These are phyloP conservation scores for Gila orcuttii DNA, from an alignment of 2,113 vertebrate genomes.

Conservation along the genomic window DNA sequence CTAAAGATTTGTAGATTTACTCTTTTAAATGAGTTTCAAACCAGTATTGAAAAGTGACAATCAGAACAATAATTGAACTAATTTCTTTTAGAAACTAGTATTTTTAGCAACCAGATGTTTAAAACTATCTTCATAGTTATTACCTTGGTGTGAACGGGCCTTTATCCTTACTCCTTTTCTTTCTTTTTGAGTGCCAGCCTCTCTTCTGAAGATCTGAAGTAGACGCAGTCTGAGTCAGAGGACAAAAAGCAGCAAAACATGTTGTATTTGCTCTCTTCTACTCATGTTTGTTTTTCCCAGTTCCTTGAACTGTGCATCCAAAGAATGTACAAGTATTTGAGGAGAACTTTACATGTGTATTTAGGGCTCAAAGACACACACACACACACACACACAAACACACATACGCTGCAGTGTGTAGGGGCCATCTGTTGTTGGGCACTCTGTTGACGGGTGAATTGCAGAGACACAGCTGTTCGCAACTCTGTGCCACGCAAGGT, in stretches of 20 bases:
- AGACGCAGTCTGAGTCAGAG: not conserved
- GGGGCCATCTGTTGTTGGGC: slow-evolving; percentile 46
- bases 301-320: slow-evolving; percentile 29
- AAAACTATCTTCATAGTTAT: not conserved
- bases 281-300: slow-evolving; percentile 8
- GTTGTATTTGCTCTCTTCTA: slow-evolving; percentile 14
- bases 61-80: not conserved
- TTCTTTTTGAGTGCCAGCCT: not conserved
- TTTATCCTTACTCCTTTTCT: not conserved
- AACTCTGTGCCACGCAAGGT: slow-evolving; percentile 33
- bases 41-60: not conserved
- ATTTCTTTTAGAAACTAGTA: not conserved
- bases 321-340: slow-evolving; percentile 20
- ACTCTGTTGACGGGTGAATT: slow-evolving; percentile 39
- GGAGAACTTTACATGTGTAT: slow-evolving; percentile 32
- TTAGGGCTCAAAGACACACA: slow-evolving; percentile 28
- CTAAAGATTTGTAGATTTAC: not conserved
- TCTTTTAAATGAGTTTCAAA: not conserved
- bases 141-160: no score
- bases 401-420: not conserved
- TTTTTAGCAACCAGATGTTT: not conserved
- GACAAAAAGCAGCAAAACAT: slow-evolving; percentile 24
- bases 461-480: slow-evolving; percentile 45
- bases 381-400: not conserved
- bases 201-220: not conserved